Evolutionary conservation across 2,797 vertebrate species (phyloP).

Genomic region (Darevskia nairensis): DNA sequence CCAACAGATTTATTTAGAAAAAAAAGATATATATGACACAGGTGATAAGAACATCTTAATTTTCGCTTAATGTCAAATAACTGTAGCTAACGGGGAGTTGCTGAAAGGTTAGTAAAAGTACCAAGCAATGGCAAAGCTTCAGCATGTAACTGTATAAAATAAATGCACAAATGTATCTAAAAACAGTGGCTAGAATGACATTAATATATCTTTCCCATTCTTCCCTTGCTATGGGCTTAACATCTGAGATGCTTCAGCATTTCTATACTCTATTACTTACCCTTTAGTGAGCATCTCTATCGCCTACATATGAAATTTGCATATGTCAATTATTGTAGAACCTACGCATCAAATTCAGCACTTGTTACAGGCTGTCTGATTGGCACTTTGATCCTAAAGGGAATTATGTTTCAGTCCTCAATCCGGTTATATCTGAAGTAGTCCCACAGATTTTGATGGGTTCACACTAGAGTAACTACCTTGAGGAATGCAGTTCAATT

Average conservation of each 20-base stretch:
- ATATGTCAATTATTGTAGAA: slow-evolving; percentile 4
- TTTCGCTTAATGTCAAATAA: slow-evolving; percentile 8
- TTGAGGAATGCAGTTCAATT: slow-evolving; percentile 8
- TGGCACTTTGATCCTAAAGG: slow-evolving; percentile 27
- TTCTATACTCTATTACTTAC: not conserved
- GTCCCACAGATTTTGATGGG: not conserved
- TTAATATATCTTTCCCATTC: slow-evolving; percentile 1
- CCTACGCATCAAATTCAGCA: not conserved
- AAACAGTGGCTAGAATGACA: not conserved
- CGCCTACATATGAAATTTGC: slow-evolving; percentile 22
- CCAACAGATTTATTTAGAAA: not conserved
- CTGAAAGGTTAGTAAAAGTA: not conserved
- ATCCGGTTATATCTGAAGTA: slow-evolving; percentile 21
- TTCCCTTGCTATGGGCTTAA: not conserved
- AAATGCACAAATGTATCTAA: not conserved
- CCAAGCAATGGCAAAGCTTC: not conserved
- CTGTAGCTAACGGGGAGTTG: not conserved
- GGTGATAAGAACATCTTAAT: not conserved
- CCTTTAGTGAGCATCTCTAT: slow-evolving; percentile 18
- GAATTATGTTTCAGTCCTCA: slow-evolving; percentile 28
- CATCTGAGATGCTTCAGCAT: not conserved
- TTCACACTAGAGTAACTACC: not conserved
- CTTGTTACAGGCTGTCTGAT: slow-evolving; percentile 5
- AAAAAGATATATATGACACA: not conserved
- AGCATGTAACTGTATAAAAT: not conserved